Evolutionary conservation across 2,888 invertebrate species (phyloP).

Genomic region (Nymphalis urticae): DNA sequence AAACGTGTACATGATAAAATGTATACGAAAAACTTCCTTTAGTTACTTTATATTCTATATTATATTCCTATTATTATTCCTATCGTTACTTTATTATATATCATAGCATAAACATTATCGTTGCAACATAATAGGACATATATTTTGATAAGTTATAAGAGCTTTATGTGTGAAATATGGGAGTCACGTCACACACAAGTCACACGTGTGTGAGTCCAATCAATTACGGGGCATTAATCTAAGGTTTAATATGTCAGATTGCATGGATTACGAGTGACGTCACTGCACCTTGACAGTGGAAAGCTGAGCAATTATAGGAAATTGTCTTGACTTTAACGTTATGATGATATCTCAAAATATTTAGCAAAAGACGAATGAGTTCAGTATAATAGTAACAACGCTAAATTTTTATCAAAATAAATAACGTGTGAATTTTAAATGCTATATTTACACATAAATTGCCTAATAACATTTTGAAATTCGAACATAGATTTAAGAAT

Average conservation of each 20-base stretch:
- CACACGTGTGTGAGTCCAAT: constrained; percentile 26
- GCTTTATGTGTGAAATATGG: constrained; percentile 7
- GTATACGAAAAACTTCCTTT: too few relatives aligned
- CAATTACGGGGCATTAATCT: constrained; percentile 39
- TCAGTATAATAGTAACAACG: too few relatives aligned
- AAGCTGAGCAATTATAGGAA: constrained; percentile 22
- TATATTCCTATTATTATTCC: too few relatives aligned
- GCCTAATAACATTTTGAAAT: too few relatives aligned
- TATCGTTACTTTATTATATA: too few relatives aligned
- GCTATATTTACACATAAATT: too few relatives aligned
- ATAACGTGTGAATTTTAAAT: too few relatives aligned
- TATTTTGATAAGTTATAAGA: constrained; percentile 9
- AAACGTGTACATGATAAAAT: too few relatives aligned
- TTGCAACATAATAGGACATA: neutral
- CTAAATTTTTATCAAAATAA: too few relatives aligned
- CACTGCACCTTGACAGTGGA: constrained; percentile 33
- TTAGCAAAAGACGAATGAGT: neutral
- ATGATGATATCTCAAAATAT: neutral
- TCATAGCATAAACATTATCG: too few relatives aligned
- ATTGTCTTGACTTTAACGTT: constrained; percentile 1
- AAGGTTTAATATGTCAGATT: constrained; percentile 35
- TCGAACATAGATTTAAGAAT: too few relatives aligned
- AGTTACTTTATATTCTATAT: too few relatives aligned
- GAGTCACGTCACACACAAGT: constrained; percentile 1
- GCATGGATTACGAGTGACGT: constrained; percentile 27